Evolutionary conservation across 2,113 vertebrate genomes (phyloP).

Genomic region (Carlito syrichta): DNA sequence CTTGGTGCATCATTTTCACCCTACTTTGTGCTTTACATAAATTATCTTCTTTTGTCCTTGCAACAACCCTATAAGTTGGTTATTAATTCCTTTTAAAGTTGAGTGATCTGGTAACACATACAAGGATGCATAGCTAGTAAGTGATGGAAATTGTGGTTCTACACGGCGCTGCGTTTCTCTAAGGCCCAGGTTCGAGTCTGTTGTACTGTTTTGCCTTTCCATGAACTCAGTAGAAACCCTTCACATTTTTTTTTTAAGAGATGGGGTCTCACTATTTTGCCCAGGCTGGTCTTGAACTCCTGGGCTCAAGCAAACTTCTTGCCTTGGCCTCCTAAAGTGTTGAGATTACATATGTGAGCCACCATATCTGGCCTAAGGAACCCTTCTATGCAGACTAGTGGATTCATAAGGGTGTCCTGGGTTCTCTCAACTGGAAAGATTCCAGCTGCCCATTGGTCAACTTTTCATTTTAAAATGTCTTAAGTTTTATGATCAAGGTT

Average conservation of each 20-base stretch:
- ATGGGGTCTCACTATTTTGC: too few relatives aligned
- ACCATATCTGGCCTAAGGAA: too few relatives aligned
- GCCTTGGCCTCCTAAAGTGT: too few relatives aligned
- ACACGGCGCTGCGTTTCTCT: neutral
- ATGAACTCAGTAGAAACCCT: neutral
- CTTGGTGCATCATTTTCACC: neutral
- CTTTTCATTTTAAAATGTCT: conserved; percentile 14
- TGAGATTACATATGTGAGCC: too few relatives aligned
- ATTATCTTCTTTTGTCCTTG: neutral
- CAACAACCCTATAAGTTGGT: neutral
- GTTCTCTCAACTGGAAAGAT: neutral
- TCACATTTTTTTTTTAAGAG: too few relatives aligned
- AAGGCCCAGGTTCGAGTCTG: neutral
- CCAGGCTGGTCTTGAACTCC: too few relatives aligned
- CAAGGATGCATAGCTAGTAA: neutral
- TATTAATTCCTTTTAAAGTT: neutral
- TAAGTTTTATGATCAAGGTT: conserved; percentile 15
- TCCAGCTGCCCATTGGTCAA: neutral
- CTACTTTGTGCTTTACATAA: neutral
- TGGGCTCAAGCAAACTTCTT: too few relatives aligned
- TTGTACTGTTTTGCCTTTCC: neutral
- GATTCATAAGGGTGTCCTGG: neutral
- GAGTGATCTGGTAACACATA: neutral
- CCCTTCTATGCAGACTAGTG: neutral
- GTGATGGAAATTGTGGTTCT: neutral